These are phyloP conservation scores for Hydrotaea cyrtoneurina DNA, from an alignment of 2,888 invertebrate genomes.

Conservation along the genomic window DNA sequence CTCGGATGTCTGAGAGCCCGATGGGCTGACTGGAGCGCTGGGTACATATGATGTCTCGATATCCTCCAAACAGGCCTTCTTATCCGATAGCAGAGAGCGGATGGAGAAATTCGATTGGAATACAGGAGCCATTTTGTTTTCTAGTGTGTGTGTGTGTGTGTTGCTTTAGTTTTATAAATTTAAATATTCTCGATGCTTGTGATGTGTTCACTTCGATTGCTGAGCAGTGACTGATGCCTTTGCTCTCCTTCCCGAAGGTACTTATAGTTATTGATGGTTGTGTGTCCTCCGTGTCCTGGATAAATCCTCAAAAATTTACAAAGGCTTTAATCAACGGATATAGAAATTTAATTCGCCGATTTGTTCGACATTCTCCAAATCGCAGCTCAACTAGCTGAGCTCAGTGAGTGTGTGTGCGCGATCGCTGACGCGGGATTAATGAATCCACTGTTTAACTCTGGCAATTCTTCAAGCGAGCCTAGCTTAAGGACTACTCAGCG, in stretches of 20 bases:
- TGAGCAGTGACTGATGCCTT: constrained; percentile 57
- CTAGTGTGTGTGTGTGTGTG: neutral
- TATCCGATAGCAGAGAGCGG: constrained; percentile 71
- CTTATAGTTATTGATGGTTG: constrained; percentile 39
- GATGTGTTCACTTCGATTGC: constrained; percentile 36
- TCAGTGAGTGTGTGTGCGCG: constrained; percentile 13
- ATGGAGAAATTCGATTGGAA: constrained; percentile 76
- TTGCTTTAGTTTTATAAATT: neutral
- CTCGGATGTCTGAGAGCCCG: constrained; percentile 44
- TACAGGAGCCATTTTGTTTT: constrained; percentile 75
- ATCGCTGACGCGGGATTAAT: constrained; percentile 44
- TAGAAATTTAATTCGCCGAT: constrained; percentile 39
- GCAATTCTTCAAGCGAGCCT: neutral
- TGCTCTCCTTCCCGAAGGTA: constrained; percentile 8
- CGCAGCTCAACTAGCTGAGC: constrained; percentile 5
- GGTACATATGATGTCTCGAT: constrained; percentile 16
- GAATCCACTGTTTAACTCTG: constrained; percentile 27
- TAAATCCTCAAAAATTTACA: constrained; percentile 54
- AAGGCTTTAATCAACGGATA: constrained; percentile 60
- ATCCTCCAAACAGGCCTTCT: constrained; percentile 26
- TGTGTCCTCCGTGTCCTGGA: neutral
- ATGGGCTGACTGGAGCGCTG: constrained; percentile 29
- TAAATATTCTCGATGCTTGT: neutral
- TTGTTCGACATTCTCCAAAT: constrained; percentile 48
- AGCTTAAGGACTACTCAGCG: constrained; percentile 36